Conservation (phyloP, 2,888 invertebrate species). For the Chymomyza procnemis region DNA sequence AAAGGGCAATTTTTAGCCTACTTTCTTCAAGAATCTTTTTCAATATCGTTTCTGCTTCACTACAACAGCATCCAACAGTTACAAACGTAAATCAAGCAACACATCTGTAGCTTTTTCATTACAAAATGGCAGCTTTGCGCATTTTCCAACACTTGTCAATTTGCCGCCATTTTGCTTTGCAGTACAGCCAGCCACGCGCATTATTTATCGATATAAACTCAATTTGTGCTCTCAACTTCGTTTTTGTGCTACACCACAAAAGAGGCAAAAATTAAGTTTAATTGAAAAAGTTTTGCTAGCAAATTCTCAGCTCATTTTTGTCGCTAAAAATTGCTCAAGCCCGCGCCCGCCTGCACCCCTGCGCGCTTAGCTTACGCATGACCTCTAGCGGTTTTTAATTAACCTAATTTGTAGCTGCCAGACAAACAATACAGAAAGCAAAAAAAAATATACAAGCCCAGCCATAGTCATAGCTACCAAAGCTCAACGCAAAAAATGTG, state of each 20-base stretch:
- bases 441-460: no score
- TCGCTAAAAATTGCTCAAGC: constrained; percentile 4
- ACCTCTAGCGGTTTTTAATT: constrained; percentile 72
- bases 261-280: constrained; percentile 60
- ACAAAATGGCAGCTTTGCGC: no score
- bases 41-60: no score
- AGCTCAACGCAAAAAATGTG: neutral
- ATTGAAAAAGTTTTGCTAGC: constrained; percentile 66
- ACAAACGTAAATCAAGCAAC: no score
- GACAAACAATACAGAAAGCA: neutral
- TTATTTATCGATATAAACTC: constrained; percentile 74
- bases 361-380: constrained; percentile 22
- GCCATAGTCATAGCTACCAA: neutral
- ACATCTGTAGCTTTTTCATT: no score
- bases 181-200: constrained; percentile 25
- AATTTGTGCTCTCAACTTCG: constrained; percentile 53
- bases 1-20: no score
- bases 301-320: constrained; percentile 25
- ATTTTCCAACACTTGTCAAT: constrained; percentile 54
- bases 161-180: constrained; percentile 65
- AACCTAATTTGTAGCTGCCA: constrained; percentile 63
- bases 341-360: constrained; percentile 10
- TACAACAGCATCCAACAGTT: no score
- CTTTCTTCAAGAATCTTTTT: no score
- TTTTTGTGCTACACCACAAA: neutral